Evolutionary conservation across 2,797 vertebrate species (phyloP).

Genomic region (Hyperoplus lanceolatus): DNA sequence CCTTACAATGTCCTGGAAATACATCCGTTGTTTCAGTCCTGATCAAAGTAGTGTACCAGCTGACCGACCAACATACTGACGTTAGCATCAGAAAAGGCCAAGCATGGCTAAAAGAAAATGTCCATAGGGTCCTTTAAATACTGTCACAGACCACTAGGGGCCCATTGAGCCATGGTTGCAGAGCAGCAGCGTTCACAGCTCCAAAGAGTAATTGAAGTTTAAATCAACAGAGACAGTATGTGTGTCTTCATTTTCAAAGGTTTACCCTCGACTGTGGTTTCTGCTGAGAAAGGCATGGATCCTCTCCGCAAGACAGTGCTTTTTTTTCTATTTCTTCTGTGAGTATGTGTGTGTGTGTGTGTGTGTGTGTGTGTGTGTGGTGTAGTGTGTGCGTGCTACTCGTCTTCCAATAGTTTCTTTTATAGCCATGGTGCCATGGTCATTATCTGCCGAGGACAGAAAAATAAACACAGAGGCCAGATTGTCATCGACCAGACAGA

Average conservation of each 20-base stretch:
- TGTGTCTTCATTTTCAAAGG: slow-evolving; percentile 14
- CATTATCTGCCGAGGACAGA: slow-evolving; percentile 66
- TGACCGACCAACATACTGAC: not conserved
- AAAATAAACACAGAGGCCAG: slow-evolving; percentile 68
- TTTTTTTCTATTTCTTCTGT: not conserved
- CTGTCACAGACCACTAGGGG: not conserved
- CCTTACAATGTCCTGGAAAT: too few relatives aligned
- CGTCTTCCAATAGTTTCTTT: slow-evolving; percentile 50
- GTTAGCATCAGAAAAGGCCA: not conserved
- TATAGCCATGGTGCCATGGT: slow-evolving; percentile 34
- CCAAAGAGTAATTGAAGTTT: not conserved
- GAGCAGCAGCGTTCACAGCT: not conserved
- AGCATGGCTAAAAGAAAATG: not conserved
- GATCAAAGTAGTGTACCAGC: not conserved
- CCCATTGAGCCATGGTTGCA: not conserved
- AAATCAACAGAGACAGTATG: not conserved
- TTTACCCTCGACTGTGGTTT: not conserved
- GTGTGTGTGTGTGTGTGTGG: too few relatives aligned
- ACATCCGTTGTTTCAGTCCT: not conserved
- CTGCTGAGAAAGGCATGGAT: slow-evolving; percentile 20
- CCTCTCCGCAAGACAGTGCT: not conserved
- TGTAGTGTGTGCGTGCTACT: not conserved
- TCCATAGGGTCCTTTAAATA: not conserved
- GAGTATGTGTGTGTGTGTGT: not conserved
- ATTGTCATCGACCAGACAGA: slow-evolving; percentile 63